Evolutionary conservation across 2,113 vertebrate genomes (phyloP).

Genomic region (Balaenoptera acutorostrata): DNA sequence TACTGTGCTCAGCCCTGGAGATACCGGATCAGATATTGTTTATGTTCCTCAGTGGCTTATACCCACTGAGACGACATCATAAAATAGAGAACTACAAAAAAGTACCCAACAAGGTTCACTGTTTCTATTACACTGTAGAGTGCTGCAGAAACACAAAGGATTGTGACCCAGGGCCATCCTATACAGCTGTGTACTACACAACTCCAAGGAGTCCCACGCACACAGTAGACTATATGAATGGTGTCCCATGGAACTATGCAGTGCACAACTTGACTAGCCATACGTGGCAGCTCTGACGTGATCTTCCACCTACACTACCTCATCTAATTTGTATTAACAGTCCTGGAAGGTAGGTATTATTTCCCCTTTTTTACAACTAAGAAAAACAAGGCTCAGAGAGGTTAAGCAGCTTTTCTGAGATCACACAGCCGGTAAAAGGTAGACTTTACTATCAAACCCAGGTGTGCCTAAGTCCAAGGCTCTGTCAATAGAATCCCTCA

Average conservation of each 20-base stretch:
- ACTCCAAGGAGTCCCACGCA: neutral
- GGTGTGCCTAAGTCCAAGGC: neutral
- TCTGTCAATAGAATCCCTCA: neutral
- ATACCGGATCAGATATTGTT: neutral
- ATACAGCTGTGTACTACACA: neutral
- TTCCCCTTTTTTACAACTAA: neutral
- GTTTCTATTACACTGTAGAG: neutral
- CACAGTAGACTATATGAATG: neutral
- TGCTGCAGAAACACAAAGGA: neutral
- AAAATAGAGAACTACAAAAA: neutral
- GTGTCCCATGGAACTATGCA: neutral
- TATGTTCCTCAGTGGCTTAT: neutral
- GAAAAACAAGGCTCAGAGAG: neutral
- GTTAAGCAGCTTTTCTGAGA: neutral
- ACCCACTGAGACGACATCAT: neutral
- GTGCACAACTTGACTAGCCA: neutral
- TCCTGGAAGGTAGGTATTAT: neutral
- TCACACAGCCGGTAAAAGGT: neutral
- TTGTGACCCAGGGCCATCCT: neutral
- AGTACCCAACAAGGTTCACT: neutral
- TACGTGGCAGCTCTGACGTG: neutral
- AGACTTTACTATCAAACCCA: neutral
- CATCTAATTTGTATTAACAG: neutral
- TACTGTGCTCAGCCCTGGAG: neutral
- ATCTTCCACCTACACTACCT: neutral